Evolutionary conservation across 2,888 invertebrate genomes (phyloP), one percentile per base, ranked within the genome.

Genomic region (Taenaris catops): DNA sequence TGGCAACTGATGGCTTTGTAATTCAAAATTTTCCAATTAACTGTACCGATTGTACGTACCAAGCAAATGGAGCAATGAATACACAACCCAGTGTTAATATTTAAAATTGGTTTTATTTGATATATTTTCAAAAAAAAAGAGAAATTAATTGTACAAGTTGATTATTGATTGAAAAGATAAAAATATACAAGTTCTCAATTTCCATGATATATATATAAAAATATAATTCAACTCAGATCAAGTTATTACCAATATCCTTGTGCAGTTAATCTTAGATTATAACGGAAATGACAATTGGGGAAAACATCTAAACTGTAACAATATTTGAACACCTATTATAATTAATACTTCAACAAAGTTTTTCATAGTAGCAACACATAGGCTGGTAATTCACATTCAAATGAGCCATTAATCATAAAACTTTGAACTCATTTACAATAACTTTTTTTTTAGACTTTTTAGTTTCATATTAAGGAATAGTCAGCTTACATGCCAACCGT

Each of bases 31-130:
- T n/a, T n/a, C n/a, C n/a, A n/a, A n/a, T n/a, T n/a, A n/a, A n/a
- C n/a, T n/a, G n/a, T n/a, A n/a, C 14, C 4, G 14, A 27, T 18
- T 16, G 6, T 8, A 9, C 23, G 2, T 7, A 21, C 2, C 16
- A 18, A 11, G 25, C 26, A 27, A 33, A 8, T n/a, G 24, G 34
- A 37, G 27, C 24, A 34, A 40, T 40, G 26, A 46, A 53, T 44
- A 49, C 31, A 44, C 38, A 47, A 38, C 34, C 41, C 42, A 46
- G 43, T 17, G 53, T 55, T 50, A 61, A 59, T 79, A 75, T 81
- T 86, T 78, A 79, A 81, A 86, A 84, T 83, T 78, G 79, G 73
- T 84, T 84, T 86, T 81, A 84, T 84, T n/a, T 83, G 75, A 83
- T 81, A 76, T 73, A 75, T 73, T 79, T 75, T 79, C 76, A 75